phyloP scores from a whole-genome alignment of 64 coral and sea anemone species.

The Porites australiensis region DNA sequence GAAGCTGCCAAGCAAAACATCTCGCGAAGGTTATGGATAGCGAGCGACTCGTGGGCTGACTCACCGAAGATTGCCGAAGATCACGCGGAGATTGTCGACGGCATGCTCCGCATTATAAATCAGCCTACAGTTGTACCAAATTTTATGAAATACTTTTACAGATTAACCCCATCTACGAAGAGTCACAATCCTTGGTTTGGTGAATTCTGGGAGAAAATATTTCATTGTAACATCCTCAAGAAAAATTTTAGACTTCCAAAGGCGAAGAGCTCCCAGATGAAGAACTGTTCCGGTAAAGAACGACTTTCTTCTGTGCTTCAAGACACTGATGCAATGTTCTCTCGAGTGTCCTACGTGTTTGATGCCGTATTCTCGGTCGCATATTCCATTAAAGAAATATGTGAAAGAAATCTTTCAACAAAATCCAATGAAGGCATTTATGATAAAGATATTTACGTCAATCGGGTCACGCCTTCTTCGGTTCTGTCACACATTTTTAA shows the following conservation, averaged over 20 bases:
- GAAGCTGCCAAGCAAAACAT: slow-evolving; percentile 30
- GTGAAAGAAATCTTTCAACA: not conserved
- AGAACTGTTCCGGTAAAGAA: slow-evolving; percentile 4
- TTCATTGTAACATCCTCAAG: not conserved
- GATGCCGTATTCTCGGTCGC: slow-evolving; percentile 71
- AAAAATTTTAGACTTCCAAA: not conserved
- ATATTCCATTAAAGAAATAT: slow-evolving; percentile 42
- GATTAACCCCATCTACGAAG: not conserved
- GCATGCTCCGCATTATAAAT: slow-evolving; percentile 62
- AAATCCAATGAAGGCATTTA: not conserved
- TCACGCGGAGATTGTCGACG: slow-evolving; percentile 27
- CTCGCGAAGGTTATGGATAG: slow-evolving; percentile 59
- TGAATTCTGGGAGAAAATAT: slow-evolving; percentile 28
- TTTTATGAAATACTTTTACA: slow-evolving; percentile 40
- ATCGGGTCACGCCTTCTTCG: not conserved
- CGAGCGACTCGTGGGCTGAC: slow-evolving; percentile 70
- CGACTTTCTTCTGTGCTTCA: not conserved
- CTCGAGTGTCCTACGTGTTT: slow-evolving; percentile 51
- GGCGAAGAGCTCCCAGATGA: not conserved
- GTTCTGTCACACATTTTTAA: slow-evolving; percentile 42
- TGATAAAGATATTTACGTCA: slow-evolving; percentile 1
- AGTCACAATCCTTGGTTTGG: slow-evolving; percentile 16
- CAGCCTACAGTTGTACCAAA: not conserved
- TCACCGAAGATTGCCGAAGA: slow-evolving; percentile 42
- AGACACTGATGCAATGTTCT: not conserved